Evolutionary conservation across 1,140 invertebrate species (phyloP).

Genomic region (Zaprionus lachaisei): DNA sequence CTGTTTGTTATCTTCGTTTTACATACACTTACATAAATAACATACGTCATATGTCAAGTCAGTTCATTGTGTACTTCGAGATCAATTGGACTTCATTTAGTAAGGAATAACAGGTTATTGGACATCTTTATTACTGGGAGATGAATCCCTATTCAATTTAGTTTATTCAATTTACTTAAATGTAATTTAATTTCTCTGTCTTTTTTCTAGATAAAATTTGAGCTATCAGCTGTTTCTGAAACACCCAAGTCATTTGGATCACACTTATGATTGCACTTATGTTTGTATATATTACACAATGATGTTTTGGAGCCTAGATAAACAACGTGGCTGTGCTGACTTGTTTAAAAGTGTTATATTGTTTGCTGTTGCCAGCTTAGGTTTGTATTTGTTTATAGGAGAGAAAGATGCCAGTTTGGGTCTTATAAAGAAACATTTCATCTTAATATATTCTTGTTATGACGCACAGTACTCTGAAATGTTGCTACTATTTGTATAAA

Average conservation of each 20-base stretch:
- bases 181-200: background rate
- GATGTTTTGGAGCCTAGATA: background rate
- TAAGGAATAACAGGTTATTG: background rate
- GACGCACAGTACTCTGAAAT: too few species aligned
- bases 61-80: background rate
- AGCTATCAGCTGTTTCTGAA: too few species aligned
- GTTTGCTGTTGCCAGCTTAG: conserved; percentile 23
- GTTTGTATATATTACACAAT: conserved; percentile 1
- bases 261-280: background rate
- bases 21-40: background rate
- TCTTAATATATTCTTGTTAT: too few species aligned
- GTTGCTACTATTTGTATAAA: background rate
- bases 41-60: conserved; percentile 9
- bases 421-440: too few species aligned
- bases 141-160: background rate
- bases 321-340: conserved; percentile 3
- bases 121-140: background rate
- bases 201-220: background rate
- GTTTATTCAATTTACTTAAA: background rate
- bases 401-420: too few species aligned
- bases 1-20: background rate
- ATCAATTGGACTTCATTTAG: background rate
- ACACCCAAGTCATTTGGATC: background rate
- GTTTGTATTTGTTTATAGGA: conserved; percentile 22
- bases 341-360: conserved; percentile 16